Evolutionary conservation across 2,797 vertebrate species (phyloP).

Genomic region (Knipowitschia caucasica): DNA sequence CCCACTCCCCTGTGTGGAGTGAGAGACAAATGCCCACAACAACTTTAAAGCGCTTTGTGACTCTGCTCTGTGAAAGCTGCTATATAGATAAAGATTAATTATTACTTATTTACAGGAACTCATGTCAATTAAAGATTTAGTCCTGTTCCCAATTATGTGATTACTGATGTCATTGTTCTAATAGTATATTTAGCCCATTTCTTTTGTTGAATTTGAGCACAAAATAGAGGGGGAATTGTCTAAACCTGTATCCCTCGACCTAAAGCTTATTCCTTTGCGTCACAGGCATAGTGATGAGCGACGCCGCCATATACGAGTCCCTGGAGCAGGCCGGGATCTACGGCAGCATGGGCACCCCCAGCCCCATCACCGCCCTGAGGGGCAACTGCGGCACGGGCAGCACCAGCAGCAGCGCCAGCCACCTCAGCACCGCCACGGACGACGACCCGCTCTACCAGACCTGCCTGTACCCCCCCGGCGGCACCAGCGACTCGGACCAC

Average conservation of each 20-base stretch:
- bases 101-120: too few relatives aligned
- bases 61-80: too few relatives aligned
- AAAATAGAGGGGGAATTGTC: too few relatives aligned
- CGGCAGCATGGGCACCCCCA: slow-evolving; percentile 74
- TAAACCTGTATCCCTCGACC: too few relatives aligned
- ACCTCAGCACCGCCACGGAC: slow-evolving; percentile 71
- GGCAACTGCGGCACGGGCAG: slow-evolving; percentile 70
- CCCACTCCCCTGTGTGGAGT: too few relatives aligned
- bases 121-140: too few relatives aligned
- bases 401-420: slow-evolving; percentile 77
- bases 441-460: slow-evolving; percentile 90
- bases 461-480: slow-evolving; percentile 76
- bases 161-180: too few relatives aligned
- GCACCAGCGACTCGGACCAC: slow-evolving; percentile 35
- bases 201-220: too few relatives aligned
- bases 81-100: too few relatives aligned
- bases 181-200: not conserved
- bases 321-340: slow-evolving; percentile 88
- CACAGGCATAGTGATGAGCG: slow-evolving; percentile 89
- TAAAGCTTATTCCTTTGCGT: not conserved
- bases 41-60: too few relatives aligned
- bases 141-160: too few relatives aligned
- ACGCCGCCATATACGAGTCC: slow-evolving; percentile 88
- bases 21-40: too few relatives aligned
- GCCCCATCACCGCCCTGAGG: slow-evolving; percentile 61